Conservation (phyloP, 2,888 invertebrate genomes). For the Melangyna quadrimaculata region DNA sequence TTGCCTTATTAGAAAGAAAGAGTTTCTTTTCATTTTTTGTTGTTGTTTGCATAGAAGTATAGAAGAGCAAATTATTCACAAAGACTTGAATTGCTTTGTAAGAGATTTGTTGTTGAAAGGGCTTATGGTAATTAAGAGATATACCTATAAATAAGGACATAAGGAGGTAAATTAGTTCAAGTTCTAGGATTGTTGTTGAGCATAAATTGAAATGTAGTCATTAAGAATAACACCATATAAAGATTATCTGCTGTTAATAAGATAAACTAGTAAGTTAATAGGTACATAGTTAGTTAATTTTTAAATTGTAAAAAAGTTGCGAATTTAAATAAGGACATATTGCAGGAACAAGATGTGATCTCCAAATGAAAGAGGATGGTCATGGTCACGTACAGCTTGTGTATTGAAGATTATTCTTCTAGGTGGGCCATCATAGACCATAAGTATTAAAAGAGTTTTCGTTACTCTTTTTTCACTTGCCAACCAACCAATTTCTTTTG, state of each 20-base stretch:
- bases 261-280: not conserved
- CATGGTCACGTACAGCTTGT: not conserved
- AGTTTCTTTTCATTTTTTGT: not conserved
- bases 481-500: too few species aligned
- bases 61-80: slow-evolving; percentile 2
- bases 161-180: slow-evolving; percentile 8
- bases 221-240: not conserved
- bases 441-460: too few species aligned
- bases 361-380: not conserved
- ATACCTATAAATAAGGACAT: slow-evolving; percentile 16
- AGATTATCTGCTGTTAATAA: not conserved
- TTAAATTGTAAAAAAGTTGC: not conserved
- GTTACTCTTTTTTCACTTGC: too few species aligned
- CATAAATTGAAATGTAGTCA: slow-evolving; percentile 27
- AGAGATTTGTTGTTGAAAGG: not conserved
- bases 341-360: too few species aligned
- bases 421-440: too few species aligned
- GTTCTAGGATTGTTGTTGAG: not conserved
- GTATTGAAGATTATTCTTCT: not conserved
- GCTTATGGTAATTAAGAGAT: not conserved
- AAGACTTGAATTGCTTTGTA: slow-evolving; percentile 1
- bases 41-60: not conserved
- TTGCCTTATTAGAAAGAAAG: slow-evolving; percentile 29
- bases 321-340: not conserved
- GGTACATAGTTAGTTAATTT: not conserved